Evolutionary conservation across 2,113 vertebrate genomes (phyloP).

Genomic region (Buteo buteo): DNA sequence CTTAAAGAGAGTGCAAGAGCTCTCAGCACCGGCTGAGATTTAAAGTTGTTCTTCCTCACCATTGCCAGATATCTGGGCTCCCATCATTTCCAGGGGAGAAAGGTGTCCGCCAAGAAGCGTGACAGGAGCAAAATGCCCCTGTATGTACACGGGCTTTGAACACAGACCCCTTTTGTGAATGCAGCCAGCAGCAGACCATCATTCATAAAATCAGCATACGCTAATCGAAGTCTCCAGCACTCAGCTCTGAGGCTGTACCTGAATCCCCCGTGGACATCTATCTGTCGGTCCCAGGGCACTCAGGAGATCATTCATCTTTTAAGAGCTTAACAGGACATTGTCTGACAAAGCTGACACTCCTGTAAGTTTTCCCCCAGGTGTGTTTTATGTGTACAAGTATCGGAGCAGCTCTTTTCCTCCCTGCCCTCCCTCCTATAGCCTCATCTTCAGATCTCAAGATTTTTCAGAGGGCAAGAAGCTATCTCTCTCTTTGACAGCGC

Average conservation of each 20-base stretch:
- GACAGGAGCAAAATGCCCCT: neutral
- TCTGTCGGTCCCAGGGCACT: neutral
- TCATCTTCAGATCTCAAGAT: neutral
- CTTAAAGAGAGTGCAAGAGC: neutral
- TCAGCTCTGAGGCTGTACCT: neutral
- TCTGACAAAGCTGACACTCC: neutral
- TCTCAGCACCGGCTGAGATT: neutral
- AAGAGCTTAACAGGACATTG: neutral
- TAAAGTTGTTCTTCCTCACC: neutral
- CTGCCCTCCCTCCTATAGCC: neutral
- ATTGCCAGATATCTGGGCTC: neutral
- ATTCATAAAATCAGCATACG: neutral
- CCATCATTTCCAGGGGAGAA: neutral
- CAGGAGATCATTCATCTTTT: neutral
- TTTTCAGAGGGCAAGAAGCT: neutral
- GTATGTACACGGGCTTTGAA: rapidly evolving
- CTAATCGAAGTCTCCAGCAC: neutral
- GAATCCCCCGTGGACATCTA: neutral
- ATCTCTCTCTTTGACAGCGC: neutral
- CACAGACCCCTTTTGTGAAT: neutral
- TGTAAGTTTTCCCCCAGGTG: neutral
- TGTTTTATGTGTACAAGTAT: neutral
- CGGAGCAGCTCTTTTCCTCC: neutral
- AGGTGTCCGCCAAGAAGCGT: neutral
- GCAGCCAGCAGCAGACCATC: neutral